Evolutionary conservation across 2,888 invertebrate species (phyloP).

Genomic region (Patella pellucida): DNA sequence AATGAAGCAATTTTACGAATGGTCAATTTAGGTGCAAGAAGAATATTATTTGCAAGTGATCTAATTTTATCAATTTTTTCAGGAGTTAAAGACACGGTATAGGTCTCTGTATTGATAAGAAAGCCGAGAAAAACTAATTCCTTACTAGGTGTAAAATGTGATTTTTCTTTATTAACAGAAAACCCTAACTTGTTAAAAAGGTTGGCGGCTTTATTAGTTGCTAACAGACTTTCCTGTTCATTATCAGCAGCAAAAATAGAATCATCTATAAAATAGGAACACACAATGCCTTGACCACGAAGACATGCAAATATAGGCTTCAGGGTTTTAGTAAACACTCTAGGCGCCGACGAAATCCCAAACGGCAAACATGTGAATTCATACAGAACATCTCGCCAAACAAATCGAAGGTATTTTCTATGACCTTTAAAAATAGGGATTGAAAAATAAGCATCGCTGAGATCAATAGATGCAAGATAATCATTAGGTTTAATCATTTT

Average conservation of each 20-base stretch:
- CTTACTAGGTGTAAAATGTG: not conserved
- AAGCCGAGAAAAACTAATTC: not conserved
- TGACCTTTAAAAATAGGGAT: not conserved
- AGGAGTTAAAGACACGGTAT: not conserved
- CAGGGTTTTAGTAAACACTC: not conserved
- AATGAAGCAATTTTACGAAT: not conserved
- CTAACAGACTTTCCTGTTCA: not conserved
- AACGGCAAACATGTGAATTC: not conserved
- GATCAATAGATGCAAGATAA: not conserved
- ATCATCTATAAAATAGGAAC: conserved; percentile 1
- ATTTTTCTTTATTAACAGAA: not conserved
- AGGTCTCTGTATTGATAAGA: not conserved
- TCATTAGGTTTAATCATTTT: not conserved
- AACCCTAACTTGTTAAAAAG: not conserved
- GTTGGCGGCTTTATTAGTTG: not conserved
- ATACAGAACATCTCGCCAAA: not conserved
- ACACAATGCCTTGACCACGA: not conserved
- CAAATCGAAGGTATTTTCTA: not conserved
- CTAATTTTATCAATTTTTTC: not conserved
- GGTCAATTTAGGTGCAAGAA: not conserved
- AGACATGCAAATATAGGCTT: not conserved
- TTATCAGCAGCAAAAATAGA: not conserved
- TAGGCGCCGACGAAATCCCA: not conserved
- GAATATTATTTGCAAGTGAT: not conserved
- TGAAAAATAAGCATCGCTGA: not conserved